Percentiles rank a stretch among this genome's conserved stretches.
Conservation (phyloP, 2,113 vertebrate genomes). For the Bagarius yarrelli region DNA sequence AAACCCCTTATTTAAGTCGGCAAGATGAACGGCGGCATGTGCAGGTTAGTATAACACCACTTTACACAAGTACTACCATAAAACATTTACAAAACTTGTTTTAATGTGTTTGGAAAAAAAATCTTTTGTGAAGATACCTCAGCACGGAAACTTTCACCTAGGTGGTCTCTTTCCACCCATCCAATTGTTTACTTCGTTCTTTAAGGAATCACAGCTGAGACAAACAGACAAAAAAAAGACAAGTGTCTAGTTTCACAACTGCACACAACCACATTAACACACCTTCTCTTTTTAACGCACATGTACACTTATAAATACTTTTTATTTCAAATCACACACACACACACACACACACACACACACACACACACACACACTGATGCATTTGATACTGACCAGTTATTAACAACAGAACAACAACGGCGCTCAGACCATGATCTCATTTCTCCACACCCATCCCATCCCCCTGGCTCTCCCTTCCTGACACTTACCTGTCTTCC, state of each 20-base stretch:
- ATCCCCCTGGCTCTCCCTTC: constrained; percentile 60
- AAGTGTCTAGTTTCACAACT: constrained; percentile 44
- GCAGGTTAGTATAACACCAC: constrained; percentile 72
- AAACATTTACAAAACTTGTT: constrained; percentile 76
- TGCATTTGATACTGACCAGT: constrained; percentile 23
- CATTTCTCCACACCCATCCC: constrained; percentile 44
- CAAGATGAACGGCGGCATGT: constrained; percentile 65
- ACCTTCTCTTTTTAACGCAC: constrained; percentile 36
- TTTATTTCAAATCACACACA: constrained; percentile 33
- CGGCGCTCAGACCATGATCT: constrained; percentile 23
- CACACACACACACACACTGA: not conserved
- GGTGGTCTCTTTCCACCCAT: constrained; percentile 74
- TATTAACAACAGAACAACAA: constrained; percentile 8
- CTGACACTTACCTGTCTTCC: constrained; percentile 56
- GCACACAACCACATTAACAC: constrained; percentile 17
- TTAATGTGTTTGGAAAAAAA: constrained; percentile 76
- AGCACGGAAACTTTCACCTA: constrained; percentile 75
- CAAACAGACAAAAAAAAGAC: constrained; percentile 61
- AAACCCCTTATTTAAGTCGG: constrained; percentile 49
- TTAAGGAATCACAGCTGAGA: constrained; percentile 61
- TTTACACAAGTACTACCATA: constrained; percentile 67
- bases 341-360: constrained; percentile 14
- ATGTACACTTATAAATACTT: constrained; percentile 53
- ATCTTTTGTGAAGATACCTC: constrained; percentile 70
- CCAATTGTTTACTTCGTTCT: constrained; percentile 70